Base-by-base conservation (phyloP, 2,113 vertebrate species). In the Urocolius indicus region DNA sequence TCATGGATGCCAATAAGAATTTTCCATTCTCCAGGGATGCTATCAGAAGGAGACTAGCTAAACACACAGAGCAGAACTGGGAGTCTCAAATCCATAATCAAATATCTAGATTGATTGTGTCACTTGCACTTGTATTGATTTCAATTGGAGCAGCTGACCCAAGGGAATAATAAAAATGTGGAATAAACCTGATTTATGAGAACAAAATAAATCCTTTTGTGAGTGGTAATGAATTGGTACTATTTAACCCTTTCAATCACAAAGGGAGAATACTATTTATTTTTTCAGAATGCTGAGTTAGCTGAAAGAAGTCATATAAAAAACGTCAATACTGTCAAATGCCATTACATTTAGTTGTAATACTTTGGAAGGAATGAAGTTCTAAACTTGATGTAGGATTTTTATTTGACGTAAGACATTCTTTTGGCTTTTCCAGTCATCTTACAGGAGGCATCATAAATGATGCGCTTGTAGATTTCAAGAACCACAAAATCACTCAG, bases 61-160 rank as follows among this genome's bases (percentile, higher is more conserved):
- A 98, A 97, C 90, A 92, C 83, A 95, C 77, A 81, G 85, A 94
- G 87, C 82, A 90, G 94, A 93, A 87, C 75, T 48, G 61, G 66
- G 95, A 95, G 93, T 97, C 90, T 95, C 97, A 95, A 98, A 98
- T 98, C 98, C 93, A 98, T 98, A 98, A 98, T 98, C 98, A 98
- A 98, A 98, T 98, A 98, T 97, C 97, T 97, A 98, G 98, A 98
- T 98, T 98, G 98, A 98, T 98, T 98, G 97, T 97, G 97, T 98
- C 98, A 98, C 98, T 98, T 98, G 97, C 97, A 98, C 97, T 98
- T 92, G 82, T 97, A 98, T 98, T 98, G 98, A 98, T 98, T 98
- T 98, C 97, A 98, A 98, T 97, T 98, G 97, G 98, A 98, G 94
- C 96, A 96, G 96, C 95, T 97, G 97, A 98, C 97, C 97, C 94